A percentile compares a stretch with the other conserved stretches of the same genome.
These are phyloP conservation scores for Noturus placidus DNA, from an alignment of 2,113 vertebrate genomes.

Conservation along the genomic window DNA sequence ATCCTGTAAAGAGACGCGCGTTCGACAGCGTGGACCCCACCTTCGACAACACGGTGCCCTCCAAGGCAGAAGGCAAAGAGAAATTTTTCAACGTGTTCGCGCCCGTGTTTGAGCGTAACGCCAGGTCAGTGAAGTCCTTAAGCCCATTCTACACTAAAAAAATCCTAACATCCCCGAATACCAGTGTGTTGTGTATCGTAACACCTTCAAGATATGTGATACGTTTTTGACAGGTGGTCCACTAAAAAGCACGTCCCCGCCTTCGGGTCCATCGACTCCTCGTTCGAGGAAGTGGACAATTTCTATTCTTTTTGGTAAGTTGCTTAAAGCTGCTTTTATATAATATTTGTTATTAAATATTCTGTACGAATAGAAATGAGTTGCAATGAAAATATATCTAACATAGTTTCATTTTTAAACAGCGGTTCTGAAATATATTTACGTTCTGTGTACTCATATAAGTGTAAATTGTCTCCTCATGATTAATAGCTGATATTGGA, in stretches of 20 bases:
- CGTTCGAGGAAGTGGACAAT: slow-evolving; percentile 94
- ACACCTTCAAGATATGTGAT: no score
- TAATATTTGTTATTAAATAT: no score
- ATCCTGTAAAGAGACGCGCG: slow-evolving; percentile 92
- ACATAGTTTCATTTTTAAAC: no score
- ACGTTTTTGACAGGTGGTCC: slow-evolving; percentile 80
- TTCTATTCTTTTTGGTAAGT: slow-evolving; percentile 98
- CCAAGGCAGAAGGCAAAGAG: slow-evolving; percentile 92
- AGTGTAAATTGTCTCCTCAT: neutral
- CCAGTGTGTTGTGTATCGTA: neutral
- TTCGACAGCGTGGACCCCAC: slow-evolving; percentile 98
- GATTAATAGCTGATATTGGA: neutral
- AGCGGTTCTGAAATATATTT: neutral
- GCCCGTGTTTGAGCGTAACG: slow-evolving; percentile 91
- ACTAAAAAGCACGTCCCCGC: slow-evolving; percentile 88
- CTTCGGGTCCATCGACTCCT: slow-evolving; percentile 81
- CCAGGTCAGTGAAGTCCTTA: slow-evolving; percentile 72
- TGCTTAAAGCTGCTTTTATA: no score
- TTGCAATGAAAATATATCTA: no score
- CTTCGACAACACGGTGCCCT: slow-evolving; percentile 91
- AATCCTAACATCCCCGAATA: neutral
- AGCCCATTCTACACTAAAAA: neutral
- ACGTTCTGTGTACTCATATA: neutral
- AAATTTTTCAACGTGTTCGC: slow-evolving; percentile 90
- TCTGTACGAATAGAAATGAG: no score